Evolutionary conservation across 2,888 invertebrate genomes (phyloP).

Genomic region (Hypomecis punctinalis): DNA sequence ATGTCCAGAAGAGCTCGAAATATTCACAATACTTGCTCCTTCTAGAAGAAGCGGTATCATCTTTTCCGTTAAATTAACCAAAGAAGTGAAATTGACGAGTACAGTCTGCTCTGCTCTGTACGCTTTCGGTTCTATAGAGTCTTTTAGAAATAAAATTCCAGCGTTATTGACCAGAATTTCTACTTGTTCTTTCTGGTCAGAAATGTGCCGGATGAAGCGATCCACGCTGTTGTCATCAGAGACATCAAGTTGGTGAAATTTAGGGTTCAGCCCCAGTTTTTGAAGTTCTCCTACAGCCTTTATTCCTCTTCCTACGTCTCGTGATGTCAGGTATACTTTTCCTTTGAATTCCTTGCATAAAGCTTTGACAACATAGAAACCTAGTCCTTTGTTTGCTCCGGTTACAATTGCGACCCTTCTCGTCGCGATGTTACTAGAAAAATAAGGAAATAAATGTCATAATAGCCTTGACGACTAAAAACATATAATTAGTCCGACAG

Average conservation of each 20-base stretch:
- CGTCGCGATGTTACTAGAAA: constrained; percentile 37
- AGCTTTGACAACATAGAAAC: constrained; percentile 87
- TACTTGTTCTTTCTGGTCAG: constrained; percentile 84
- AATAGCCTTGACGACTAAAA: too few species aligned
- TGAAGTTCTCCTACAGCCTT: constrained; percentile 84
- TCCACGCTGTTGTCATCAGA: constrained; percentile 84
- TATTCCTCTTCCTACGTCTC: constrained; percentile 84
- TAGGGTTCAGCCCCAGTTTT: constrained; percentile 73
- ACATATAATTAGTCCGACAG: too few species aligned
- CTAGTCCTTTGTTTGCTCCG: constrained; percentile 91
- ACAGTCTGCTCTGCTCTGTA: constrained; percentile 69
- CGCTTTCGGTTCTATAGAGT: constrained; percentile 62
- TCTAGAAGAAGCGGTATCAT: constrained; percentile 88
- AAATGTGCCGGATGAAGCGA: constrained; percentile 81
- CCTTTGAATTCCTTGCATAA: constrained; percentile 88
- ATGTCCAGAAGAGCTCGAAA: constrained; percentile 89
- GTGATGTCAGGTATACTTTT: constrained; percentile 88
- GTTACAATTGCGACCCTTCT: constrained; percentile 83
- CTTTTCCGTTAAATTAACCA: constrained; percentile 79
- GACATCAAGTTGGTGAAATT: constrained; percentile 89
- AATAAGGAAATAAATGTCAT: neutral
- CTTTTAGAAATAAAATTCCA: constrained; percentile 77
- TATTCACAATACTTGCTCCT: constrained; percentile 89
- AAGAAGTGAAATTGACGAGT: constrained; percentile 66
- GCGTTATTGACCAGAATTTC: constrained; percentile 92